Conservation (phyloP, 2,888 invertebrate species). For the Limnephilus auricula region DNA sequence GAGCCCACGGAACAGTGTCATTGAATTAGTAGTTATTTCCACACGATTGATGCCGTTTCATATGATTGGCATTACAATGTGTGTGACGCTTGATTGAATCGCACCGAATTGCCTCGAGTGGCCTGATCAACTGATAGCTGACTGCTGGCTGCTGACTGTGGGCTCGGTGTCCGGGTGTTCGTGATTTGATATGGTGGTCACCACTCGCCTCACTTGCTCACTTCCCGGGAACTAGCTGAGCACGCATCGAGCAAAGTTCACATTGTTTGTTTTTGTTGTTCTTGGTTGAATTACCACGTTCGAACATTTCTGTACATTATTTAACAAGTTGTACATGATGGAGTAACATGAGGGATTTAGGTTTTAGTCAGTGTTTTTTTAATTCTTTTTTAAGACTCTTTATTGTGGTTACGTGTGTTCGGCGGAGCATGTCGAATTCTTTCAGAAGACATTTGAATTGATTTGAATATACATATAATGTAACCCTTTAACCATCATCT, state of each 20-base stretch:
- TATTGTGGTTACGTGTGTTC: background rate
- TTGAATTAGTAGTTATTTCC: conserved; percentile 30
- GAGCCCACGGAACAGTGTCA: conserved; percentile 18
- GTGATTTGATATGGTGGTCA: background rate
- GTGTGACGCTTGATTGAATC: conserved; percentile 36
- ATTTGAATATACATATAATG: background rate
- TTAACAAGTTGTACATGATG: background rate
- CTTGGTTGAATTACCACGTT: background rate
- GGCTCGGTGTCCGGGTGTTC: background rate
- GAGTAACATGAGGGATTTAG: background rate
- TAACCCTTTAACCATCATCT: background rate
- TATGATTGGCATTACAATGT: conserved; percentile 21
- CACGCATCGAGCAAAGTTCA: conserved; percentile 29
- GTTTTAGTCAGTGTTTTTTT: background rate
- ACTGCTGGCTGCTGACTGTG: background rate
- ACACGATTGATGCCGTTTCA: conserved; percentile 23
- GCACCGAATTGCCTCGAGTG: conserved; percentile 38
- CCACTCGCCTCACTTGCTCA: background rate
- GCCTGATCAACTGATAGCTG: conserved; percentile 4
- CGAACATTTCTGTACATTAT: background rate
- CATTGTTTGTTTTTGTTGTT: background rate
- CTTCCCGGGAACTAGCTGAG: background rate
- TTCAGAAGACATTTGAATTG: background rate
- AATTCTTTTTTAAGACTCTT: background rate
- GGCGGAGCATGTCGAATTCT: background rate